Evolutionary conservation across 2,797 vertebrate genomes (phyloP).

Genomic region (Acanthurus lineatus): DNA sequence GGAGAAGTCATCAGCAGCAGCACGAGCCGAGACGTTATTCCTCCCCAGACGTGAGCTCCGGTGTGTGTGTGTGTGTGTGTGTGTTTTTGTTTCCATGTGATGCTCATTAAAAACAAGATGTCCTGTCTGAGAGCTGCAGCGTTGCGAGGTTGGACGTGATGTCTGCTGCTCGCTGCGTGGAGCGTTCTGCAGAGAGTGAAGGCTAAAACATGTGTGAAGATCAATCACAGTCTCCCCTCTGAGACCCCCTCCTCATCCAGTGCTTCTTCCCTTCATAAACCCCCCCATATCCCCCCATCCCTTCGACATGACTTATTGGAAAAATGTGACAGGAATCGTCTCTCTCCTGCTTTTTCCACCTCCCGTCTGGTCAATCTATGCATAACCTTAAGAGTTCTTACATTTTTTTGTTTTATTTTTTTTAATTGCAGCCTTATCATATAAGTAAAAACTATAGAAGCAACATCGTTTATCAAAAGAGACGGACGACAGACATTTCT

Average conservation of each 20-base stretch:
- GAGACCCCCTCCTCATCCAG: background rate
- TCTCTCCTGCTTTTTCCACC: slow-evolving; percentile 28
- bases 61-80: background rate
- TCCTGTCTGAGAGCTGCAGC: slow-evolving; percentile 47
- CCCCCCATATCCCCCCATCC: background rate
- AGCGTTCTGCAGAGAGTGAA: slow-evolving; percentile 29
- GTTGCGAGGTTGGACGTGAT: slow-evolving; percentile 34
- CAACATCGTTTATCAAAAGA: too few relatives aligned
- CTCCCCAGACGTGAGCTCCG: slow-evolving; percentile 40
- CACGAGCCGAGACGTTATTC: slow-evolving; percentile 34
- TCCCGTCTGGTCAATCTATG: slow-evolving; percentile 30
- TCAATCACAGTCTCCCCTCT: slow-evolving; percentile 46
- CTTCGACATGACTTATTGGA: slow-evolving; percentile 2
- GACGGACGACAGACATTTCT: too few relatives aligned
- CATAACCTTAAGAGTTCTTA: background rate
- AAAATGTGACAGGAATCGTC: slow-evolving; percentile 12
- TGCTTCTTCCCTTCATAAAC: slow-evolving; percentile 38
- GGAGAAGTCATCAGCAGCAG: slow-evolving; percentile 34
- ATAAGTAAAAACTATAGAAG: too few relatives aligned
- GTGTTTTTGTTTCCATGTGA: slow-evolving; percentile 45
- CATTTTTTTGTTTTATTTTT: too few relatives aligned
- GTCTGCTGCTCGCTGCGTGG: slow-evolving; percentile 12
- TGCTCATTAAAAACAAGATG: slow-evolving; percentile 60
- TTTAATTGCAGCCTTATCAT: too few relatives aligned
- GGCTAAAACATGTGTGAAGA: slow-evolving; percentile 47